Percentiles rank a stretch among this genome's conserved stretches.
phyloP scores from a whole-genome alignment of 2,113 vertebrate genomes.

The Chaetops frenatus region DNA sequence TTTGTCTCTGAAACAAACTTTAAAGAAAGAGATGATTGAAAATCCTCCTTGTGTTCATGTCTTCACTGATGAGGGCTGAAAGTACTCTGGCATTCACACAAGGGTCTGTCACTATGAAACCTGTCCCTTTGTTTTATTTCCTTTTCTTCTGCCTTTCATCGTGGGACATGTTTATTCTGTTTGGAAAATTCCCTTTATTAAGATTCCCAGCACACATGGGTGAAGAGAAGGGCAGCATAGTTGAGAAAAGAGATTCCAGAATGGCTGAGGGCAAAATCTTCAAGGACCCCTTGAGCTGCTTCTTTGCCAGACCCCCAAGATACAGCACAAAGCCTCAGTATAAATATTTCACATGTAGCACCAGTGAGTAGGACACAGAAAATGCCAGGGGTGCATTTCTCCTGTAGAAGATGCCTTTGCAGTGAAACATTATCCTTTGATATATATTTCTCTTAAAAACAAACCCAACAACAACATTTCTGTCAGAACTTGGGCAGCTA shows the following conservation, averaged over 20 bases:
- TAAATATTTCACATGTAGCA: not conserved
- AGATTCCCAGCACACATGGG: not conserved
- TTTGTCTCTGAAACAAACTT: not conserved
- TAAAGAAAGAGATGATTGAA: not conserved
- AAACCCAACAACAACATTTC: not conserved
- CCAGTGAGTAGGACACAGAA: not conserved
- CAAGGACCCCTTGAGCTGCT: not conserved
- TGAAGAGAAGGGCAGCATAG: not conserved
- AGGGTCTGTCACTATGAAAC: not conserved
- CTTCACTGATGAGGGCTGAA: not conserved
- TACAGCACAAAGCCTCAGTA: not conserved
- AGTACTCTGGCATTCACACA: not conserved
- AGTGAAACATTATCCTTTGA: not conserved
- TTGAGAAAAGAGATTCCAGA: not conserved
- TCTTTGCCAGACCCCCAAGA: not conserved
- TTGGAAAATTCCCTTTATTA: not conserved
- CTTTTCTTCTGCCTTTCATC: conserved; percentile 6
- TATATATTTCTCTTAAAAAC: not conserved
- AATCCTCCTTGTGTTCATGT: not conserved
- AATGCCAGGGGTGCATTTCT: not conserved
- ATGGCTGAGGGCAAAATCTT: not conserved
- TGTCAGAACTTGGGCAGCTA: not conserved
- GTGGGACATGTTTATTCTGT: not conserved
- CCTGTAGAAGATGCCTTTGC: not conserved
- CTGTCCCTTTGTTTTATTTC: not conserved